Base-by-base conservation (phyloP, 2,113 vertebrate species). In the Macquaria ambigua region DNA sequence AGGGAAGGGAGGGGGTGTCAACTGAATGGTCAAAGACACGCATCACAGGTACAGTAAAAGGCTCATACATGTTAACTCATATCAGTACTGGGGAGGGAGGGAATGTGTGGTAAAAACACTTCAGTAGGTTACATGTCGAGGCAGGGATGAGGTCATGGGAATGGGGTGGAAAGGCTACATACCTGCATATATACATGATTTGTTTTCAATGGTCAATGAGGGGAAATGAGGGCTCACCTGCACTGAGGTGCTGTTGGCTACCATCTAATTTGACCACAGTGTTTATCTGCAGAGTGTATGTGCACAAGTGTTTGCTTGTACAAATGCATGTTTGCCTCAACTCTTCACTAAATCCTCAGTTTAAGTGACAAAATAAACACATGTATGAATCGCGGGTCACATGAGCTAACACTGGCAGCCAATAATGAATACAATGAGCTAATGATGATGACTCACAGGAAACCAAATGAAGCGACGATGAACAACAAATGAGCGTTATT, bases 11-110 rank as follows among this genome's bases (percentile, higher is more conserved):
- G 18, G 43, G 43, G 12, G 77, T 50, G 78, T 92, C 87, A 94
- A 89, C 90, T 86, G 82, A 91, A 89, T 87, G 71, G 89, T 95
- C 87, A 93, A 91, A 92, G 73, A 94, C 84, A 94, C 87, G 87
- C 87, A 91, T 77, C 31, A 88, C 81, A 89, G 37, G 63, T 63
- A 87, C 67, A 88, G 71, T 71, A 86, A 52, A 79, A 83, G 79
- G 66, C 59, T 83, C 31, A 83, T 12, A 89, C 71, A 79, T 50
- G 76, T 75, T 61, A 88, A 69, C 50, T 73, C 31, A 78, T 8
- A 77, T 85, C 28, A 84, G 62, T 67, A 69, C 14, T 71, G 77
- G 68, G 74, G 67, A 68, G 73, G 72, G 52, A 12, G 50, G 59
- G 55, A 28, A 52, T 71, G 74, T 67, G 67, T 18, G 39, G 25